Conservation (phyloP, 2,113 vertebrate genomes). For the Oenanthe melanoleuca region DNA sequence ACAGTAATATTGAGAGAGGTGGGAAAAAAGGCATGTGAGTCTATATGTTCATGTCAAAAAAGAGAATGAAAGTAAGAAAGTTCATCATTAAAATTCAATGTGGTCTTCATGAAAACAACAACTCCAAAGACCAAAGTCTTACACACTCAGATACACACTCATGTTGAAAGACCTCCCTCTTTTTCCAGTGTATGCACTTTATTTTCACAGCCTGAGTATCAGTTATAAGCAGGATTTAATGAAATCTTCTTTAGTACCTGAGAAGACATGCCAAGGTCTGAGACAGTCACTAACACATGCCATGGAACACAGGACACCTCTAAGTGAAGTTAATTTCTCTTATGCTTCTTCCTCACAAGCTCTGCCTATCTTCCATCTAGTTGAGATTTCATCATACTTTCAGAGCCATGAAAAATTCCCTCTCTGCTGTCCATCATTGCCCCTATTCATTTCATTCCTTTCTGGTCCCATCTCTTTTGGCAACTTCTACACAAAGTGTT, state of each 20-base stretch:
- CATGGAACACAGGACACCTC: background rate
- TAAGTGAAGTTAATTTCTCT: background rate
- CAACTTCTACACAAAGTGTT: background rate
- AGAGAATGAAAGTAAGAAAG: background rate
- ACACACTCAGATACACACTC: rapidly evolving
- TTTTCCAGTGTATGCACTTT: background rate
- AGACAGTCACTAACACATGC: background rate
- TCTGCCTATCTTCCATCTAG: background rate
- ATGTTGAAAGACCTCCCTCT: background rate
- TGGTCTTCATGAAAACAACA: background rate
- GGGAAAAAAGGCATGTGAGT: background rate
- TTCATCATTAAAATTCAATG: background rate
- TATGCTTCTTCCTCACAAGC: background rate
- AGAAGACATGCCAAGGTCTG: background rate
- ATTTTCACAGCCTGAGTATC: background rate
- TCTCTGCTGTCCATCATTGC: background rate
- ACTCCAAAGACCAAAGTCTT: rapidly evolving
- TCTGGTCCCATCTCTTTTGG: background rate
- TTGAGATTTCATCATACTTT: background rate
- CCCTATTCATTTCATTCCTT: background rate
- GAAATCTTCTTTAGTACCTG: background rate
- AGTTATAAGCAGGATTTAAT: background rate
- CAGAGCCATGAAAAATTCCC: background rate
- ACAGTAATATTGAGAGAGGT: background rate
- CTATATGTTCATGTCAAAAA: background rate